Base-by-base conservation (phyloP, 1,140 invertebrate genomes). In the Drosophila melanogaster region DNA sequence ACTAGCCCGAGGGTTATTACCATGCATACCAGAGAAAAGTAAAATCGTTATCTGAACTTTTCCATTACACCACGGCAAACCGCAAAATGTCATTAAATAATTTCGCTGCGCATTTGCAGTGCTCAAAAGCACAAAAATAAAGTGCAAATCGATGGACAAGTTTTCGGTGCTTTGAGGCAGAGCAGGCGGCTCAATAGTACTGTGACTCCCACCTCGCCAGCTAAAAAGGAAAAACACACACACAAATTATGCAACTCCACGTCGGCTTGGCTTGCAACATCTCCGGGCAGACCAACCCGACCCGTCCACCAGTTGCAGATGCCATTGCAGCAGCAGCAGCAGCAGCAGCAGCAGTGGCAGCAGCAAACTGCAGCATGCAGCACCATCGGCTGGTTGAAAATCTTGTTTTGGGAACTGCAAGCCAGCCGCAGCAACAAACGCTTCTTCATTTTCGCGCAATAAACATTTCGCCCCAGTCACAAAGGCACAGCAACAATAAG, bases 381-480 rank as follows among this genome's bases (percentile, higher is more conserved):
- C 41, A 47, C 47, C 57, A 57, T 60, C 56, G 44, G 73, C 53
- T 62, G 67, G 47, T 73, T 72, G 75, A 37, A 70, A 87, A 87
- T 87, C 83, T 73, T 81, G 77, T 86, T 85, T 87, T 78, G 81
- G 81, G 83, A 77, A 66, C 81, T 86, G 73, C 72, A 58, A 65
- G 53, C 75, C 40, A 41, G 40, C 40, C 7, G 17, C 40, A 19
- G 72, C 71, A 79, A 77, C 71, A 83, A 80, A 74, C 76, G 84
- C 84, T 89, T 89, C 84, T 89, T 89, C 79, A 89, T 89, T 89
- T 87, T 78, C 67, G 74, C 79, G 79, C 79, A 77, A 71, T 77
- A 69, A 81, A 81, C 79, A 81, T 83, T 81, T 77, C 77, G 75
- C 66, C 43, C 79, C 66, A 83, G 62, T 66, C 57, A 59, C 64